A percentile compares a stretch with the other conserved stretches of the same genome.
Evolutionary conservation across 2,888 invertebrate genomes (phyloP).

Genomic region (Plutella xylostella): DNA sequence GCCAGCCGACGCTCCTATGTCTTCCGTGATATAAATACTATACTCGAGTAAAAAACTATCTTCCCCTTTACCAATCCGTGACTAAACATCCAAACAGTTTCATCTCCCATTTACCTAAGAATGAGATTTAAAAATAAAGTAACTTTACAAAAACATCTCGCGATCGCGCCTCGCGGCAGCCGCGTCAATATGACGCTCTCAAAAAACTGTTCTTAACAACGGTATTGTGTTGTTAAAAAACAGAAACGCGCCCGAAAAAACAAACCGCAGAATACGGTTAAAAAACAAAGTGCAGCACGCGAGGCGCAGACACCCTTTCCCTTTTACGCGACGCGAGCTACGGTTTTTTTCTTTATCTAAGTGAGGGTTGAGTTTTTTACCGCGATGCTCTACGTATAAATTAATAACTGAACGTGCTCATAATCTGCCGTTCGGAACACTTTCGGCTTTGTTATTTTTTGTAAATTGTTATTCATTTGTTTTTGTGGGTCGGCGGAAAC

Average conservation of each 20-base stretch:
- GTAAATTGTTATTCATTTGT: conserved; percentile 56
- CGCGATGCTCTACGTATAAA: conserved; percentile 62
- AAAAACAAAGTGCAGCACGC: conserved; percentile 68
- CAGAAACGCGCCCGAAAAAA: conserved; percentile 63
- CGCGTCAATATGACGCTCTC: conserved; percentile 59
- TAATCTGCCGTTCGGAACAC: conserved; percentile 65
- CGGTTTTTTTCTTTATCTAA: conserved; percentile 50
- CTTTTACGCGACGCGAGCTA: conserved; percentile 66
- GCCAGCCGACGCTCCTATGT: conserved; percentile 26
- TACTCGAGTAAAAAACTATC: conserved; percentile 34
- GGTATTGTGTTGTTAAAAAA: conserved; percentile 68
- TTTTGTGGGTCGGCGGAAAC: conserved; percentile 59
- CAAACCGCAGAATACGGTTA: conserved; percentile 63
- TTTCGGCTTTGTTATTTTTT: conserved; percentile 64
- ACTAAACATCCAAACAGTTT: conserved; percentile 52
- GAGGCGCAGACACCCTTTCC: conserved; percentile 65
- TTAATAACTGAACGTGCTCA: conserved; percentile 68
- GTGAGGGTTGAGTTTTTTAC: conserved; percentile 64
- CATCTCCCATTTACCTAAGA: conserved; percentile 48
- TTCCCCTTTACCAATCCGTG: conserved; percentile 55
- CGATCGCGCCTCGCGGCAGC: conserved; percentile 46
- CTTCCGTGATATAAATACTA: conserved; percentile 40
- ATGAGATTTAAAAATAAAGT: conserved; percentile 59
- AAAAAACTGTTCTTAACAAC: conserved; percentile 61
- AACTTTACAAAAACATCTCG: conserved; percentile 44